Base-by-base conservation (phyloP, 2,113 vertebrate genomes). In the Platichthys flesus region DNA sequence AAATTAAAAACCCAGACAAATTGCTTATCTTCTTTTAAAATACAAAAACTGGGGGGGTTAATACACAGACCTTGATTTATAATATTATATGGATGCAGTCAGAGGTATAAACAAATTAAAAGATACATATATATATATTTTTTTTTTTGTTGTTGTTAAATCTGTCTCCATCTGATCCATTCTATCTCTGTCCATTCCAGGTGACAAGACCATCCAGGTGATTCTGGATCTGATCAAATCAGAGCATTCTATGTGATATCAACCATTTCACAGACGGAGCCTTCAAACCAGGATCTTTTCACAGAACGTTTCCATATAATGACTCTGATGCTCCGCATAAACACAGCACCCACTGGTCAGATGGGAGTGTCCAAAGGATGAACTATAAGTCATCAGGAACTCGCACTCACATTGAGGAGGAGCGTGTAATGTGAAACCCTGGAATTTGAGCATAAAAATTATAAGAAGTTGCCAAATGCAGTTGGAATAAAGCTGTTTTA, bases 191-290 rank as follows among this genome's bases (percentile, higher is more conserved):
- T 73, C 24, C 49, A 9, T 26, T 85, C 1, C 28, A 99, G 98
- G 96, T 92, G 96, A 98, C 86, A 95, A 90, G 81, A 95, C 97
- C 82, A 97, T 99, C 47, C 93, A 95, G 56, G 86, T 97, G 77
- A 98, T 99, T 87, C 96, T 95, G 67, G 96, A 99, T 85, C 84
- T 99, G 92, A 97, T 99, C 82, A 95, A 95, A 90, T 94, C 92
- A 2, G 97, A 99, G 87, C 94, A 94, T 5, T 8, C 65, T 13
- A 88, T 84, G 62, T 95, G 91, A 95, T n/a, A 82, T 87, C 60
- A 88, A 18, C 14, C 47, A 15, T 18, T 18, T 51, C 80, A 20
- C 57, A 23, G 42, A 60, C 9, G 52, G 52, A 71, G 65, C 61
- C 51, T 37, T 45, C 51, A 24, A 52, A 63, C 16, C 69, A 37